phyloP scores from a whole-genome alignment of 2,113 vertebrate genomes.

The Sebastes schlegelii region DNA sequence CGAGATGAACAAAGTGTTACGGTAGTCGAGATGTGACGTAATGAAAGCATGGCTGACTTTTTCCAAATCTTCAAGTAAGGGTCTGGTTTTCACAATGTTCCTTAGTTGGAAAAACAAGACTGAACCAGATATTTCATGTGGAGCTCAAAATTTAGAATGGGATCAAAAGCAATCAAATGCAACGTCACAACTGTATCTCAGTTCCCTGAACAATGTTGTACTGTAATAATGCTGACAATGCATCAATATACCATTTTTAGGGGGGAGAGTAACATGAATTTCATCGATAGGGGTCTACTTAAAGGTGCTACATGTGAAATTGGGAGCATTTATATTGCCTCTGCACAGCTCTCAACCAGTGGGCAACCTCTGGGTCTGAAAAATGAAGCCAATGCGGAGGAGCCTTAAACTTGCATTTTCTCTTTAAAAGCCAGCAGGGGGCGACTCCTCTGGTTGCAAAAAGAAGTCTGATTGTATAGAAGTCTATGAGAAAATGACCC shows the following conservation, averaged over 20 bases:
- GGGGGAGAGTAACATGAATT: neutral
- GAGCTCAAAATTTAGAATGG: neutral
- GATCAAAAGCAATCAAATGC: neutral
- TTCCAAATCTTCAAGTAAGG: neutral
- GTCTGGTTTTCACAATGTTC: neutral
- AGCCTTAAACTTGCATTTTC: no score
- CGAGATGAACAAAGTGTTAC: neutral
- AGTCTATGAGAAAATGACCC: no score
- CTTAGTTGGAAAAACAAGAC: neutral
- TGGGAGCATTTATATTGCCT: no score
- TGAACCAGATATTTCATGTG: neutral
- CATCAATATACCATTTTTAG: neutral
- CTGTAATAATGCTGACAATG: neutral
- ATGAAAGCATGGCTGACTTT: neutral
- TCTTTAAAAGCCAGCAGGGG: no score
- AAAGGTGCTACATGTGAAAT: no score
- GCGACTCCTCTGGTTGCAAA: no score
- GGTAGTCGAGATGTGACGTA: neutral
- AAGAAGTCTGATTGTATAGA: no score
- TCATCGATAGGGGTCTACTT: neutral
- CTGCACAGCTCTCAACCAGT: no score
- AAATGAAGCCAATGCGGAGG: no score
- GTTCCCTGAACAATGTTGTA: neutral
- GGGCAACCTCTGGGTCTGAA: no score
- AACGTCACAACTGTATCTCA: neutral